Percentiles rank a stretch among this genome's conserved stretches.
phyloP scores from a whole-genome alignment of 2,797 vertebrate genomes.

The Schizopygopsis malacanthus region DNA sequence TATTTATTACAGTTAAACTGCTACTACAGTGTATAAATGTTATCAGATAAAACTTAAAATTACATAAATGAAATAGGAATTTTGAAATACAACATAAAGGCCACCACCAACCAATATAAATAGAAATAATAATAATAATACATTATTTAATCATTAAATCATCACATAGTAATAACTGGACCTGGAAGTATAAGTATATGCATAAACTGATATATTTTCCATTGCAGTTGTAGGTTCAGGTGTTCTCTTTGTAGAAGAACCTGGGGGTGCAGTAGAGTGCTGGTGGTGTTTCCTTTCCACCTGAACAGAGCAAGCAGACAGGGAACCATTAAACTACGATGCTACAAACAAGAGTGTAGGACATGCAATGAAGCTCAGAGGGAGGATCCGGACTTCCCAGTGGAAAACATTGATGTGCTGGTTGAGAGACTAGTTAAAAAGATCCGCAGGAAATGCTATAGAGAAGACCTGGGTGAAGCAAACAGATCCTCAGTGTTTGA shows the following conservation, averaged over 20 bases:
- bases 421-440: slow-evolving; percentile 72
- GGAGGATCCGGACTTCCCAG: slow-evolving; percentile 50
- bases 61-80: neutral
- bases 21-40: no score
- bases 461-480: slow-evolving; percentile 9
- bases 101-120: no score
- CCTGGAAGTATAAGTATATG: neutral
- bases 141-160: neutral
- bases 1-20: no score
- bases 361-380: slow-evolving; percentile 42
- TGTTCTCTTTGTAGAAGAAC: slow-evolving; percentile 66
- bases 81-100: neutral
- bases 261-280: slow-evolving; percentile 73
- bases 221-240: slow-evolving; percentile 63
- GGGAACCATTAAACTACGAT: slow-evolving; percentile 67
- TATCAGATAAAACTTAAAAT: neutral
- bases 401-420: slow-evolving; percentile 61
- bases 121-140: no score
- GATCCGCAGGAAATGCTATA: slow-evolving; percentile 72
- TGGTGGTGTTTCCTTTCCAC: slow-evolving; percentile 72
- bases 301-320: neutral
- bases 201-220: neutral
- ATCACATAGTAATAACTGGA: neutral
- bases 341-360: slow-evolving; percentile 69
- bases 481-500: rapidly evolving